phyloP scores from a whole-genome alignment of 1,140 invertebrate species.

The Halictus rubicundus region DNA sequence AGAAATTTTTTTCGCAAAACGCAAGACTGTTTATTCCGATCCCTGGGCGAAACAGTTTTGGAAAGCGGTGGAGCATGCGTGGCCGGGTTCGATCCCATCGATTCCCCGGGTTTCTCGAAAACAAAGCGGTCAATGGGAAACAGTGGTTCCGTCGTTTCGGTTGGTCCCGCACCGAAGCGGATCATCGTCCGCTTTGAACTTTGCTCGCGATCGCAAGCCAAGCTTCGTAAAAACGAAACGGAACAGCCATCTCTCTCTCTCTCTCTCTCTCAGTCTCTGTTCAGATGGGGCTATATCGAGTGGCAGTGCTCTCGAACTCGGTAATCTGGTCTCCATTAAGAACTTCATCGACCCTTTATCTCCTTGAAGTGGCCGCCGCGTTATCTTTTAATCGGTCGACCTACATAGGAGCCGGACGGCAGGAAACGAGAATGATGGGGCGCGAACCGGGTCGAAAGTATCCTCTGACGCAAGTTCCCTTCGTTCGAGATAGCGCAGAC shows the following conservation, averaged over 20 bases:
- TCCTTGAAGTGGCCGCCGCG: background rate
- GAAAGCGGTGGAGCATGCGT: constrained; percentile 6
- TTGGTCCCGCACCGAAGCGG: background rate
- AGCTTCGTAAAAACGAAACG: background rate
- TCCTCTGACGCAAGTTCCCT: background rate
- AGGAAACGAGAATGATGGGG: background rate
- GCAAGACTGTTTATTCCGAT: no score
- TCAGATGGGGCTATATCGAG: background rate
- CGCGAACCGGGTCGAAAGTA: background rate
- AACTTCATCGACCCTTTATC: constrained; percentile 20
- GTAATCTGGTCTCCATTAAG: constrained; percentile 17
- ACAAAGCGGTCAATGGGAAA: constrained; percentile 1
- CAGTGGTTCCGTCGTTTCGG: background rate
- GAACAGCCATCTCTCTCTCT: background rate
- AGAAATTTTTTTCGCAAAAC: no score
- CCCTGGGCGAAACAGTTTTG: background rate
- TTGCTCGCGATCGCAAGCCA: background rate
- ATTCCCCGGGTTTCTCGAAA: background rate
- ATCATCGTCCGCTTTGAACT: background rate
- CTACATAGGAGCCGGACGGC: background rate
- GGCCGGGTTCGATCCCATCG: background rate
- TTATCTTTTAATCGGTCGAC: constrained; percentile 39
- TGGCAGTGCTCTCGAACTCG: background rate
- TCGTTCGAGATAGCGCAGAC: background rate
- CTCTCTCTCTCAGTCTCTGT: background rate